Conservation (phyloP, 2,797 vertebrate genomes). For the Erpetoichthys calabaricus region DNA sequence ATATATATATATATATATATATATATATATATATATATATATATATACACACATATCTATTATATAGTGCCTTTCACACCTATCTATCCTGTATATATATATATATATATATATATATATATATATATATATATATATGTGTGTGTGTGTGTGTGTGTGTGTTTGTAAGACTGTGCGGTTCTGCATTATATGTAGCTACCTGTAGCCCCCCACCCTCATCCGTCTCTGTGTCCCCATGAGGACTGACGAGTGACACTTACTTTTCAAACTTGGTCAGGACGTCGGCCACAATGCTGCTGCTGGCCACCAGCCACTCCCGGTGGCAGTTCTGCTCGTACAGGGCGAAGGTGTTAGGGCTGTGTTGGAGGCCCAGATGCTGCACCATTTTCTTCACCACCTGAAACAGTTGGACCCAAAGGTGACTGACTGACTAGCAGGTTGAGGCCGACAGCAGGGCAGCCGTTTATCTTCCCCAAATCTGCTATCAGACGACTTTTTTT, state of each 20-base stretch:
- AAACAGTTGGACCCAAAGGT: slow-evolving; percentile 17
- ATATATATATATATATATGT: too few species aligned
- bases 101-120: too few species aligned
- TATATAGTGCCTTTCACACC: too few species aligned
- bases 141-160: too few species aligned
- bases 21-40: too few species aligned
- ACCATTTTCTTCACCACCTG: slow-evolving; percentile 78
- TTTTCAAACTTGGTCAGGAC: slow-evolving; percentile 85
- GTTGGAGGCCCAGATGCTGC: slow-evolving; percentile 67
- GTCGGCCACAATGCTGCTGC: slow-evolving; percentile 70
- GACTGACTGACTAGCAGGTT: slow-evolving; percentile 14
- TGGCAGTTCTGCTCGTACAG: slow-evolving; percentile 72
- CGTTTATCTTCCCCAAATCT: slow-evolving; percentile 60
- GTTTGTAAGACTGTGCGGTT: too few species aligned
- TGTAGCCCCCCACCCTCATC: too few species aligned
- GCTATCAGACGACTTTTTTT: slow-evolving; percentile 39
- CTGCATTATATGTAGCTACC: too few species aligned
- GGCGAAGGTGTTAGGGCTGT: slow-evolving; percentile 76
- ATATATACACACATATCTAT: too few species aligned
- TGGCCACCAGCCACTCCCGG: slow-evolving; percentile 66
- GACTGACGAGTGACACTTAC: slow-evolving; percentile 37
- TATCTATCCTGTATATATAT: too few species aligned
- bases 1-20: too few species aligned
- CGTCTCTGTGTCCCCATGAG: neutral
- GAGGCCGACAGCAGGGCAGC: neutral